Evolutionary conservation across 2,113 vertebrate genomes (phyloP), one percentile per base, ranked within the genome.

Genomic region (Ptilonorhynchus violaceus): DNA sequence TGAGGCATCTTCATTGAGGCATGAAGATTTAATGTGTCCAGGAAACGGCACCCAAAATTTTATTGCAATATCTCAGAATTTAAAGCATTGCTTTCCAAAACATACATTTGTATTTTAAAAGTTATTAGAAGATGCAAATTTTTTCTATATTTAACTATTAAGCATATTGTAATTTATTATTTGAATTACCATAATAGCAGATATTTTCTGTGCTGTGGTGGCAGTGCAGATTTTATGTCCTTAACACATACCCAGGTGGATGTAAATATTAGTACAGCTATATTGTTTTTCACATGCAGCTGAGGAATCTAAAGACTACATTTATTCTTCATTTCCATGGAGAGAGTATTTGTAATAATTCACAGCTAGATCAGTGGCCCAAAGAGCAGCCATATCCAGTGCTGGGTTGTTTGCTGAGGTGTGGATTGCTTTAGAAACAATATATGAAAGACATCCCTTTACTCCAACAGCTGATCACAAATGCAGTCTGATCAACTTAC

Each of bases 181-280:
- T 81, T 86, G 28, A 88, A 68, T 92, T 93, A 63, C 41, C 27
- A 10, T 84, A 84, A 56, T 50, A 84, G n/a, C 75, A 96, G 88
- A 92, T 84, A 68, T 92, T 95, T 90, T 78, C 74, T 12, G 2
- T 75, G 56, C 79, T 78, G 76, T 75, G 60, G 72, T 84, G 56
- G 44, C 88, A 78, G 68, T 72, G 56, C 68, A 90, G 79, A 81
- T 92, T 96, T 94, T 90, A 67, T 80, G 35, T 94, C 82, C 63
- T 74, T 96, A 90, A 90, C 64, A 86, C 75, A 33, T 75, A 88
- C 31, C 37, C 67, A 49, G 69, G 58, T 12, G 4, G 60, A 41
- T 6, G 8, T 91, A 97, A 96, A 97, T 96, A 96, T 93, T 94
- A 93, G 68, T 74, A 70, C 59, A 88, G 37, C 55, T 69, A 66